phyloP scores from a whole-genome alignment of 2,113 vertebrate species.

The Ctenomys sociabilis region DNA sequence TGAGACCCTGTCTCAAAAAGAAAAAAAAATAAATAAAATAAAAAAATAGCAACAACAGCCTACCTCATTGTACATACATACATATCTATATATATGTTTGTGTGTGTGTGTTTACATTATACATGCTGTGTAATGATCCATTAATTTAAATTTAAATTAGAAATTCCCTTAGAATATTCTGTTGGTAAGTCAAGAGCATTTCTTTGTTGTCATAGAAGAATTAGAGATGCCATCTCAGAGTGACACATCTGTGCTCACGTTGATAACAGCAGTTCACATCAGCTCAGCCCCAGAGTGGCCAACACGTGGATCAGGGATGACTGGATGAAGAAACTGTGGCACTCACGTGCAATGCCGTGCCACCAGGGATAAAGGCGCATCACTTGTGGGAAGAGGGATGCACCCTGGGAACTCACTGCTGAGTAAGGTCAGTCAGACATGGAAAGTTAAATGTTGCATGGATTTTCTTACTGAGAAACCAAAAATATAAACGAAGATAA shows the following conservation, averaged over 20 bases:
- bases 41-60: no score
- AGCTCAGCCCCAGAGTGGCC: background rate
- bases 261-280: background rate
- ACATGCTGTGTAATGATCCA: background rate
- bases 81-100: no score
- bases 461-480: background rate
- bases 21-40: no score
- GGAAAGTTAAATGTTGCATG: background rate
- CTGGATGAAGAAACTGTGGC: background rate
- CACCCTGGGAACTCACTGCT: background rate
- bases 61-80: no score
- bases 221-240: background rate
- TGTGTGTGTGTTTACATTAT: background rate
- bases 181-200: background rate
- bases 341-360: background rate
- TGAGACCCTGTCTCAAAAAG: background rate
- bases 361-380: background rate
- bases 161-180: conserved; percentile 27
- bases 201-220: background rate
- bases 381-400: background rate
- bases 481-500: background rate
- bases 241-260: background rate
- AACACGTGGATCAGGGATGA: background rate
- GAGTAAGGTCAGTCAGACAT: background rate
- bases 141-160: conserved; percentile 13